Evolutionary conservation across 2,113 vertebrate species (phyloP).

Genomic region (Pteronura brasiliensis): DNA sequence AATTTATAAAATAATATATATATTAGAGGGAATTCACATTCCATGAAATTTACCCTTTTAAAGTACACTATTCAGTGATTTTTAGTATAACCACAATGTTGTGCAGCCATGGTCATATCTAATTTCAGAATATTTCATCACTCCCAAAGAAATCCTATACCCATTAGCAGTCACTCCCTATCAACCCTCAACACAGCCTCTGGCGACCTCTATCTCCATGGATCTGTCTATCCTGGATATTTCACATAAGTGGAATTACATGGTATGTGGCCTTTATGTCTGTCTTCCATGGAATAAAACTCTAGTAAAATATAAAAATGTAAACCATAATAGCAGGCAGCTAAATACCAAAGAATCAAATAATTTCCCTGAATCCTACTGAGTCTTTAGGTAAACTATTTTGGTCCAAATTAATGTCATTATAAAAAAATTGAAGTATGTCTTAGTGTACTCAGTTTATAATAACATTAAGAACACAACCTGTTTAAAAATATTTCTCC

Average conservation of each 20-base stretch:
- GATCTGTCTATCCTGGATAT: background rate
- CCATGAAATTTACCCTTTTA: background rate
- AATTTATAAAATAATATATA: background rate
- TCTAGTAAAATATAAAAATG: background rate
- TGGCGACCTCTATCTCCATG: background rate
- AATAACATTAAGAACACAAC: background rate
- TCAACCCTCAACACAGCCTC: background rate
- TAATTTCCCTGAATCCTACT: constrained; percentile 13
- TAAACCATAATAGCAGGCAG: background rate
- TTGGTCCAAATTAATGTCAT: background rate
- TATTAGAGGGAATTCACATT: background rate
- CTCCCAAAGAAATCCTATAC: background rate
- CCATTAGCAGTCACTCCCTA: background rate
- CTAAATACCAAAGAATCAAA: background rate
- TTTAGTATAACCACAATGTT: background rate
- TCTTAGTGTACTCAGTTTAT: background rate
- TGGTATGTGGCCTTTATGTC: background rate
- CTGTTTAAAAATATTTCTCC: background rate
- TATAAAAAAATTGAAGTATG: background rate
- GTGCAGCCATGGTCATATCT: background rate
- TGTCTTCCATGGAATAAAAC: background rate
- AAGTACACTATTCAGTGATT: background rate
- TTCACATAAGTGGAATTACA: background rate
- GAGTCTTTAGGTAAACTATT: background rate
- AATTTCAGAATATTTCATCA: background rate